Evolutionary conservation across 2,888 invertebrate species (phyloP).

Genomic region (Harmothoe impar): DNA sequence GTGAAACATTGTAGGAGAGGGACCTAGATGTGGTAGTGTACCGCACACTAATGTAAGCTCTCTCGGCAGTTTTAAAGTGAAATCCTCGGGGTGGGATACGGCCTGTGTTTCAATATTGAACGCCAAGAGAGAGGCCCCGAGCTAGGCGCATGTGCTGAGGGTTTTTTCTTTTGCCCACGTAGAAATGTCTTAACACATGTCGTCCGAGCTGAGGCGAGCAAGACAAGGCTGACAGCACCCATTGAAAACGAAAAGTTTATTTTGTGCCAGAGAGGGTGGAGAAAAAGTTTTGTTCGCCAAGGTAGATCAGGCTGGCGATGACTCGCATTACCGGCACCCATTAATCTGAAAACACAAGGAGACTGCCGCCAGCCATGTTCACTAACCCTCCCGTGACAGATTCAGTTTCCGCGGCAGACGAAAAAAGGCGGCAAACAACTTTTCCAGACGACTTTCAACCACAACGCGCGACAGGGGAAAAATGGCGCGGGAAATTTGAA

Average conservation of each 20-base stretch:
- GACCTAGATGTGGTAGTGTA: neutral
- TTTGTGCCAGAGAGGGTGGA: slow-evolving; percentile 29
- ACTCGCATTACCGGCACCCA: slow-evolving; percentile 53
- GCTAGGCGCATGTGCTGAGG: slow-evolving; percentile 20
- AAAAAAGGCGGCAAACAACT: neutral
- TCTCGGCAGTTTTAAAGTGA: neutral
- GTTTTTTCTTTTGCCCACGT: slow-evolving; percentile 13
- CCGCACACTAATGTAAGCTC: neutral
- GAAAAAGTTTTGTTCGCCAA: slow-evolving; percentile 54
- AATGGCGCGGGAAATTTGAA: neutral
- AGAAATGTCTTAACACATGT: slow-evolving; percentile 30
- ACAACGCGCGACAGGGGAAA: neutral
- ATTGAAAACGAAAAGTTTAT: slow-evolving; percentile 55
- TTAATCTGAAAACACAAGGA: slow-evolving; percentile 55
- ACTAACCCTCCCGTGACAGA: slow-evolving; percentile 38
- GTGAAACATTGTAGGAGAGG: neutral
- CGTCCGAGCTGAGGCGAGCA: neutral
- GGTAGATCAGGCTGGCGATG: slow-evolving; percentile 40
- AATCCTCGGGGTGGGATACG: neutral
- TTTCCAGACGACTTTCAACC: slow-evolving; percentile 6
- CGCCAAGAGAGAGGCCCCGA: neutral
- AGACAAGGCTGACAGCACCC: slow-evolving; percentile 1
- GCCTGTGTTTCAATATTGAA: slow-evolving; percentile 33
- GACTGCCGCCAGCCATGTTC: slow-evolving; percentile 29
- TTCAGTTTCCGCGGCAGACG: slow-evolving; percentile 40